Evolutionary conservation across 2,113 vertebrate genomes (phyloP).

Genomic region (Cyanoliseus patagonus): DNA sequence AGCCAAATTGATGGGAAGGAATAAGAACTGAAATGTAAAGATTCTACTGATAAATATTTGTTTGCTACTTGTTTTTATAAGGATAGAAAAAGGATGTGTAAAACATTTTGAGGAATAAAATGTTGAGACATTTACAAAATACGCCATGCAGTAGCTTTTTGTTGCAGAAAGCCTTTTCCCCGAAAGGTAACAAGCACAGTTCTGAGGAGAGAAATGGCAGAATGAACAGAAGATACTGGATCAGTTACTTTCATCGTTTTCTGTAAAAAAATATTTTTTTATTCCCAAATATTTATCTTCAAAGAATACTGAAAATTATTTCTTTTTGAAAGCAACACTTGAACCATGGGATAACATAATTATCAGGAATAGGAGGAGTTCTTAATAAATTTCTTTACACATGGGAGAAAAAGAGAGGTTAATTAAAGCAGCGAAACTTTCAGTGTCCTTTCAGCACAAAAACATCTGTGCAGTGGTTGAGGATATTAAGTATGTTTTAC

Average conservation of each 20-base stretch:
- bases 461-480: constrained; percentile 2
- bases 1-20: constrained; percentile 77
- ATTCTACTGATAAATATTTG: constrained; percentile 65
- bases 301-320: neutral
- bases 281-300: neutral
- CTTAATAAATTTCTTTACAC: neutral
- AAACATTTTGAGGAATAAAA: constrained; percentile 35
- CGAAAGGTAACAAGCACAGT: neutral
- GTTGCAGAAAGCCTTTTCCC: neutral
- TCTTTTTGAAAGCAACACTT: neutral
- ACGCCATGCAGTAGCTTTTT: neutral
- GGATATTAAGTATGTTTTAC: neutral
- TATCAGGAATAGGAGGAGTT: neutral
- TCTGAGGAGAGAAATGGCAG: neutral
- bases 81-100: neutral
- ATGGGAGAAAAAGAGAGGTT: neutral
- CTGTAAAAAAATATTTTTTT: neutral
- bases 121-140: neutral
- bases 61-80: constrained; percentile 37
- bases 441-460: neutral
- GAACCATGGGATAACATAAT: neutral
- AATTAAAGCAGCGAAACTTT: neutral
- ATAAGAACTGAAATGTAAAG: constrained; percentile 77
- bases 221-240: neutral
- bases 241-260: neutral